Conservation (phyloP, 2,113 vertebrate species). For the Nothocercus julius region DNA sequence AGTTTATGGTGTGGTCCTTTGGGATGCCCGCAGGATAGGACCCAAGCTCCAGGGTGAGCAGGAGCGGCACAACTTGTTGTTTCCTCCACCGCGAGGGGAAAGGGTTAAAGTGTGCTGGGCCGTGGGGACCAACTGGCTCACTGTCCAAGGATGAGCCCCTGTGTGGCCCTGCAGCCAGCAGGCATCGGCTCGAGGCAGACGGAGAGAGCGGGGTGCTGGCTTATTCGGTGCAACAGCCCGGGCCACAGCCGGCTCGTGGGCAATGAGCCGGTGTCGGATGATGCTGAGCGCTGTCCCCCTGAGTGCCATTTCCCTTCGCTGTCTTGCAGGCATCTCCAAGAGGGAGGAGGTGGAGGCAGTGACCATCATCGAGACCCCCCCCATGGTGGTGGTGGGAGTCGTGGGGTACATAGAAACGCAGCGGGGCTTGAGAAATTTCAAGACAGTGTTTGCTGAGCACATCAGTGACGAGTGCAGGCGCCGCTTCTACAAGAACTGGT, state of each 20-base stretch:
- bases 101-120: neutral
- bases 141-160: too few species aligned
- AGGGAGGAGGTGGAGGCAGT: constrained; percentile 84
- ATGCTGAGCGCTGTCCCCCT: neutral
- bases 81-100: accelerated
- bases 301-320: neutral
- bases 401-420: constrained; percentile 84
- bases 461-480: constrained; percentile 82
- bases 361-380: constrained; percentile 82
- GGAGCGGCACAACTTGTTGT: neutral
- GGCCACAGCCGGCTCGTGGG: neutral
- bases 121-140: too few species aligned
- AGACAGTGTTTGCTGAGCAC: constrained; percentile 83
- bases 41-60: neutral
- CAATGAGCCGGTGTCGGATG: accelerated
- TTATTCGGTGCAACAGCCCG: accelerated
- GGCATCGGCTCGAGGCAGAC: neutral
- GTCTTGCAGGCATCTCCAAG: constrained; percentile 77
- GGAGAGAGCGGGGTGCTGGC: accelerated
- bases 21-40: neutral
- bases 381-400: constrained; percentile 79
- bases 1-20: neutral
- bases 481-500: constrained; percentile 87
- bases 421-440: constrained; percentile 79
- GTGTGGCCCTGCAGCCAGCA: neutral